Evolutionary conservation across 2,797 vertebrate genomes (phyloP), one percentile per base, ranked within the genome.

Genomic region (Mus spretus): DNA sequence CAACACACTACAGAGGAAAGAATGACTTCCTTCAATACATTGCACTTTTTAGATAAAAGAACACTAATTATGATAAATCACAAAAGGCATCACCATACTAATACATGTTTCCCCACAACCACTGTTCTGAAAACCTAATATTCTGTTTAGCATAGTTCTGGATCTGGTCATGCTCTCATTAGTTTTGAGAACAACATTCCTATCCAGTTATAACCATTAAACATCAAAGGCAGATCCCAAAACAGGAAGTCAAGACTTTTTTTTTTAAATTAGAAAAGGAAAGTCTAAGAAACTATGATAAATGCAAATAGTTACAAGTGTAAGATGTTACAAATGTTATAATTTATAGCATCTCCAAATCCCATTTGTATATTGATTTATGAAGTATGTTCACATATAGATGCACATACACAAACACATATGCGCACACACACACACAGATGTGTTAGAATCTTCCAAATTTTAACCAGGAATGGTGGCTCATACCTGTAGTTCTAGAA

Each of bases 101-200:
- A 89, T 84, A 61, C 67, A 88, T 85, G 74, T 55, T 80, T 96
- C 95, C 79, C 67, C 89, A 94, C 61, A 95, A 81, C 67, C 91
- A 72, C 92, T 82, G 80, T 92, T 92, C 92, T 89, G 34, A 91
- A 96, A 95, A 96, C 87, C 91, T 87, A 96, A 95, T 88, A 94
- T 95, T 96, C 82, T 88, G 19, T 87, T 97, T 96, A 95, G 94
- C 96, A 70, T 9, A 40, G 55, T 17, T 22, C 89, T 97, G 47
- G 59, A 86, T 89, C 19, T 67, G 24, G 40, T 79, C 79, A 82
- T 81, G 90, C 96, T 87, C 92, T 97, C 61, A 90, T 88, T 83
- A 90, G 90, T 86, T 79, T 77, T 63, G 47, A 89, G 80, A 82
- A 40, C 55, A 95, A 74, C 28, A 17, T 74, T 37, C 53, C 80